A percentile compares a stretch with the other conserved stretches of the same genome.
phyloP scores from a whole-genome alignment of 2,888 invertebrate genomes.

The Laothoe populi region DNA sequence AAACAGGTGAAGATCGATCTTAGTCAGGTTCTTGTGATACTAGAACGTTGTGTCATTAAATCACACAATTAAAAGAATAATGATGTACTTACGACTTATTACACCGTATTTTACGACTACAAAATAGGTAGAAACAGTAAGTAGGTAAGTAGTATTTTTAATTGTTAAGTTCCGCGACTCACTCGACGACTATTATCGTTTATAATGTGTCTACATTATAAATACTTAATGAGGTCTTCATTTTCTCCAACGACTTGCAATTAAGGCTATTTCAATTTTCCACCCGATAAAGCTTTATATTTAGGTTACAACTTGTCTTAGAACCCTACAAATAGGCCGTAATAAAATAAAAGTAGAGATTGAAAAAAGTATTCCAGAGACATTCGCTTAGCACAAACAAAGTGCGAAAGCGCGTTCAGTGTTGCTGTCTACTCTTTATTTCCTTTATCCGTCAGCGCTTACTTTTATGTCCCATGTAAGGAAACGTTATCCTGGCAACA shows the following conservation, averaged over 20 bases:
- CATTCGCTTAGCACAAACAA: slow-evolving; percentile 9
- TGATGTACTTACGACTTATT: not conserved
- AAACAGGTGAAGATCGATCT: no score
- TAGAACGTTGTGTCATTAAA: not conserved
- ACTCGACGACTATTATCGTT: not conserved
- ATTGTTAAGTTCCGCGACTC: not conserved
- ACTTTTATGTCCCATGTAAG: slow-evolving; percentile 25
- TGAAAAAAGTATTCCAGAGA: slow-evolving; percentile 20
- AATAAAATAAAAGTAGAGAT: slow-evolving; percentile 3
- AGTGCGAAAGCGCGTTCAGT: slow-evolving; percentile 17
- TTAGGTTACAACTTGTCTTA: slow-evolving; percentile 13
- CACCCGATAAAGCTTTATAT: slow-evolving; percentile 17
- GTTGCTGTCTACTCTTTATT: slow-evolving; percentile 12
- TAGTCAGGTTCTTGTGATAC: no score
- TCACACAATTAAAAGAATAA: not conserved
- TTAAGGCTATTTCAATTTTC: slow-evolving; percentile 22
- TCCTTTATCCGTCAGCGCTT: slow-evolving; percentile 16
- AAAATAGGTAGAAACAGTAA: no score
- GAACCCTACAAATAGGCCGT: not conserved
- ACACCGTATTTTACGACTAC: not conserved
- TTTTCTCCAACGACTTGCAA: slow-evolving; percentile 21
- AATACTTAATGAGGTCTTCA: slow-evolving; percentile 20
- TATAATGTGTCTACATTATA: slow-evolving; percentile 22
- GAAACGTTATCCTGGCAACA: slow-evolving; percentile 6
- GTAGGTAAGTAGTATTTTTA: not conserved